Evolutionary conservation across 2,113 vertebrate genomes (phyloP).

Genomic region (Smithornis capensis): DNA sequence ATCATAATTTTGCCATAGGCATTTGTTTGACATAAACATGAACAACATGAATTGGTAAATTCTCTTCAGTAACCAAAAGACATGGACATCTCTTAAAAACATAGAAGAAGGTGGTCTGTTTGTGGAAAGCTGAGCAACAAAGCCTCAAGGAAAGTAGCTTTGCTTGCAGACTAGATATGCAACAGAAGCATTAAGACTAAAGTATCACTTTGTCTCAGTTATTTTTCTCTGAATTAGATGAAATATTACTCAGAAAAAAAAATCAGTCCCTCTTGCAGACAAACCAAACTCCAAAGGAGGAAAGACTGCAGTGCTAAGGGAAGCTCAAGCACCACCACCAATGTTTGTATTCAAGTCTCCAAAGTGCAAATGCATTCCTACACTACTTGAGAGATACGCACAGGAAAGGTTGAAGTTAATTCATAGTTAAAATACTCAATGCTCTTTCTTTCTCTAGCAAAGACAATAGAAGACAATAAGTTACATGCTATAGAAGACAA

Average conservation of each 20-base stretch:
- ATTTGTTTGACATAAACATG: not conserved
- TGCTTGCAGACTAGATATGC: not conserved
- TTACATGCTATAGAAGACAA: not conserved
- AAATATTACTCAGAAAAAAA: not conserved
- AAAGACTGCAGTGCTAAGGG: not conserved
- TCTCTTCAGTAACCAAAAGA: not conserved
- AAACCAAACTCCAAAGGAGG: not conserved
- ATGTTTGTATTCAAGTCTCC: not conserved
- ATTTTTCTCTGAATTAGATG: not conserved
- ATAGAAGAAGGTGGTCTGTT: not conserved
- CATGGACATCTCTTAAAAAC: not conserved
- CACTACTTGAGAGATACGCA: not conserved
- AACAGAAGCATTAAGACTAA: not conserved
- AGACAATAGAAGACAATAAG: not conserved
- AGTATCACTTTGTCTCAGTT: not conserved
- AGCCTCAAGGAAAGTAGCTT: not conserved
- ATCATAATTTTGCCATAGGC: not conserved
- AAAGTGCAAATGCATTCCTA: not conserved
- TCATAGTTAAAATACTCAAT: not conserved
- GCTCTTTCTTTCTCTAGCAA: not conserved
- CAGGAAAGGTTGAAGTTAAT: not conserved
- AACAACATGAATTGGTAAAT: not conserved
- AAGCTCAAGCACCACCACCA: not conserved
- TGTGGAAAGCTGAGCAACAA: not conserved
- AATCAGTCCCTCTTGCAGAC: not conserved